Percentiles rank a stretch among this genome's conserved stretches.
Evolutionary conservation across 2,888 invertebrate genomes (phyloP).

Genomic region (Himalopsyche anomala): DNA sequence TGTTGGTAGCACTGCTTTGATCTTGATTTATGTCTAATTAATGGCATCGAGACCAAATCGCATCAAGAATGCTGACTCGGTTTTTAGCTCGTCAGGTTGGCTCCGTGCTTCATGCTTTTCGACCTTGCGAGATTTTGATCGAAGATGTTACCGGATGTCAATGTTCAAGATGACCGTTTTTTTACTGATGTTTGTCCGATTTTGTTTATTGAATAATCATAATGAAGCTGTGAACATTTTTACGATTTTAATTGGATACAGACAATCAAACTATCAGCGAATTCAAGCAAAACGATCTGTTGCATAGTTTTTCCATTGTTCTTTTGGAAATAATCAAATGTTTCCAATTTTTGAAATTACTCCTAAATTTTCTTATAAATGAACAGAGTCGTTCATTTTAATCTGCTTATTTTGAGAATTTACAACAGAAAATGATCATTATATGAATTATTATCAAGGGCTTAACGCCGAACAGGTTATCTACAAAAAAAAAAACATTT

Average conservation of each 20-base stretch:
- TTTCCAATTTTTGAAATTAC: too few relatives aligned
- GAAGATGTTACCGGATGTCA: conserved; percentile 35
- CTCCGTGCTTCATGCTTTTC: conserved; percentile 44
- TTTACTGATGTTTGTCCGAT: conserved; percentile 9
- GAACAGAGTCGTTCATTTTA: too few relatives aligned
- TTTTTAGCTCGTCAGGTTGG: conserved; percentile 55
- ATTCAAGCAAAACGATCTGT: not conserved
- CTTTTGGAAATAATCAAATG: too few relatives aligned
- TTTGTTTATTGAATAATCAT: conserved; percentile 36
- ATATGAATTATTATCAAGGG: too few relatives aligned
- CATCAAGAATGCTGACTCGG: conserved; percentile 52
- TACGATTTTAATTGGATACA: conserved; percentile 16
- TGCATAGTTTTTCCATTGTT: too few relatives aligned
- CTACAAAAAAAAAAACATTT: too few relatives aligned
- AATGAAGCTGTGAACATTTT: conserved; percentile 3
- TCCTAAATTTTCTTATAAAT: too few relatives aligned
- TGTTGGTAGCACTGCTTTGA: conserved; percentile 55
- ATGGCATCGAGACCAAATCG: conserved; percentile 54
- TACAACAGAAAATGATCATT: too few relatives aligned
- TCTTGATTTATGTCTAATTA: conserved; percentile 61
- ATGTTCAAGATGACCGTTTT: conserved; percentile 33
- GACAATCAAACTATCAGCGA: not conserved
- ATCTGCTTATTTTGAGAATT: too few relatives aligned
- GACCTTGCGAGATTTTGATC: conserved; percentile 45
- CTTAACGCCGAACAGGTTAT: too few relatives aligned